Evolutionary conservation across 2,797 vertebrate genomes (phyloP).

Genomic region (Gobionotothen gibberifrons): DNA sequence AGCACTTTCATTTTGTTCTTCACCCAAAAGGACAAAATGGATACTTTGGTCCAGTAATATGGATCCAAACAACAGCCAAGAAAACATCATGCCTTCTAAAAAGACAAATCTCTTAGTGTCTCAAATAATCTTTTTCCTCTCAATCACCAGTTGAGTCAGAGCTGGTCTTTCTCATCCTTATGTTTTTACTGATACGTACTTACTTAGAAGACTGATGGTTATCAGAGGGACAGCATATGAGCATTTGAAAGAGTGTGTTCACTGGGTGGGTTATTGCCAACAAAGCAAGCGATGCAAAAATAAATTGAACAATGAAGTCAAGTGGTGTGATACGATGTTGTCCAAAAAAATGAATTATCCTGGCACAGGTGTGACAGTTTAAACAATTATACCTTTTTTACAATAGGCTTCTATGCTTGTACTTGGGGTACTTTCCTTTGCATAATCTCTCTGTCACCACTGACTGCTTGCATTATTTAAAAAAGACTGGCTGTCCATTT

Average conservation of each 20-base stretch:
- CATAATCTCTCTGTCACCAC: conserved; percentile 27
- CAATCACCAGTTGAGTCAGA: conserved; percentile 36
- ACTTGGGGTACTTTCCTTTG: conserved; percentile 18
- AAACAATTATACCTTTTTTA: conserved; percentile 10
- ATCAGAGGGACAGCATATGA: not conserved
- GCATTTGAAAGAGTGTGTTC: not conserved
- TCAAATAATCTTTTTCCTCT: not conserved
- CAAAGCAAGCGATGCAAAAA: conserved; percentile 3
- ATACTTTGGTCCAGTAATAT: conserved; percentile 50
- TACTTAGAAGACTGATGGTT: not conserved
- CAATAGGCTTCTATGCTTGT: conserved; percentile 13
- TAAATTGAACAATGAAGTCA: conserved; percentile 20
- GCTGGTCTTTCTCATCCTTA: not conserved
- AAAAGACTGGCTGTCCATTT: conserved; percentile 28
- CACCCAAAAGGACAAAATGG: conserved; percentile 60
- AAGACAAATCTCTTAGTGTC: conserved; percentile 36
- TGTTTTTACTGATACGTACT: conserved; percentile 7
- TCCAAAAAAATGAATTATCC: not conserved
- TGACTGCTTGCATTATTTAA: conserved; percentile 43
- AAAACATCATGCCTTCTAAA: conserved; percentile 39
- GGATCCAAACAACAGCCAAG: conserved; percentile 44
- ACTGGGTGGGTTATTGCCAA: not conserved
- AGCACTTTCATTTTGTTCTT: conserved; percentile 56
- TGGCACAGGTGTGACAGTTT: not conserved
- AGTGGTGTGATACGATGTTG: conserved; percentile 15